Percentiles rank a stretch among this genome's conserved stretches.
Conservation (phyloP, 2,113 vertebrate species). For the Motacilla alba region DNA sequence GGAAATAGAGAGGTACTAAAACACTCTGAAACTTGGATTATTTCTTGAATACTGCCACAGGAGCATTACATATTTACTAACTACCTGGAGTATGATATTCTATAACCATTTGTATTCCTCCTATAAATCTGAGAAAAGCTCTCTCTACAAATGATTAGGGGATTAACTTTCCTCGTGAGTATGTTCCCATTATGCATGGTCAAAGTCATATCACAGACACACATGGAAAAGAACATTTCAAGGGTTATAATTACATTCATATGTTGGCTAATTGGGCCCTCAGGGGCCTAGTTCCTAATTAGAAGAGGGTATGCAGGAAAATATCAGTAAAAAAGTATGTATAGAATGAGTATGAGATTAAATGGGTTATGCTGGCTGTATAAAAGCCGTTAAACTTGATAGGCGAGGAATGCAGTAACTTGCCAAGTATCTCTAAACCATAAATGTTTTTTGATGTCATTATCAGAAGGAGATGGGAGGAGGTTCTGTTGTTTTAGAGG, state of each 20-base stretch:
- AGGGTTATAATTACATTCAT: conserved; percentile 76
- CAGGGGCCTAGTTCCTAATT: conserved; percentile 75
- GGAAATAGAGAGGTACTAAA: neutral
- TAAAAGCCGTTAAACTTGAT: conserved; percentile 77
- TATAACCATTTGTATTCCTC: conserved; percentile 4
- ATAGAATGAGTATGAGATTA: conserved; percentile 73
- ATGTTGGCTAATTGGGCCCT: conserved; percentile 79
- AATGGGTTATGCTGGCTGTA: conserved; percentile 62
- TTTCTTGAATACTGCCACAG: neutral
- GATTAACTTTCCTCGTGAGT: conserved; percentile 57
- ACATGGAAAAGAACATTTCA: conserved; percentile 68
- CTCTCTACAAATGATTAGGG: conserved; percentile 60
- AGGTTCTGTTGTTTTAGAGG: conserved; percentile 27
- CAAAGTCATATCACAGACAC: conserved; percentile 65
- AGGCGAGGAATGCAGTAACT: conserved; percentile 63
- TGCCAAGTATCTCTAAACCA: conserved; percentile 54
- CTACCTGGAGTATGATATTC: neutral
- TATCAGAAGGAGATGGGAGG: conserved; percentile 53
- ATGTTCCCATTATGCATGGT: conserved; percentile 59
- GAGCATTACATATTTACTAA: conserved; percentile 1
- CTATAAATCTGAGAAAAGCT: conserved; percentile 46
- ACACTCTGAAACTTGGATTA: neutral
- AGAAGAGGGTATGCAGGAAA: conserved; percentile 66
- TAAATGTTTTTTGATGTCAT: conserved; percentile 40
- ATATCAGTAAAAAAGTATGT: conserved; percentile 61